Evolutionary conservation across 2,113 vertebrate genomes (phyloP).

Genomic region (Ondatra zibethicus): DNA sequence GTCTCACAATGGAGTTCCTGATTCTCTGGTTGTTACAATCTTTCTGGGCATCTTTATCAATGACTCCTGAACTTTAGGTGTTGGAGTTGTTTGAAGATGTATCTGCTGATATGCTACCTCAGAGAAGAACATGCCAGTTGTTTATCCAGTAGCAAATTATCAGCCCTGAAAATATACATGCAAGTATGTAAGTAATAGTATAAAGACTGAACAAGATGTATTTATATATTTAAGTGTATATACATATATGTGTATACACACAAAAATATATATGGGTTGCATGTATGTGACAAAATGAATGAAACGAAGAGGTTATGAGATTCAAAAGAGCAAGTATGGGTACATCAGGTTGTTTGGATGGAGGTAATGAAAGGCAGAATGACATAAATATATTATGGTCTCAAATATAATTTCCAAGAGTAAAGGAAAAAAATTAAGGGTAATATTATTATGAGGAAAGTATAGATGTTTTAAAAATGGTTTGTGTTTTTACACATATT

Average conservation of each 20-base stretch:
- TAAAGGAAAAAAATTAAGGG: not conserved
- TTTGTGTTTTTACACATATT: not conserved
- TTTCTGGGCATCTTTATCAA: too few relatives aligned
- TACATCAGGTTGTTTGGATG: not conserved
- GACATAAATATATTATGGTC: not conserved
- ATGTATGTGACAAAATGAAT: too few relatives aligned
- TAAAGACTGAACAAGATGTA: too few relatives aligned
- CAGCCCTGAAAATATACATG: not conserved
- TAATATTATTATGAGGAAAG: not conserved
- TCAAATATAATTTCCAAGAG: not conserved
- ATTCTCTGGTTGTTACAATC: not conserved
- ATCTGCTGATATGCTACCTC: not conserved
- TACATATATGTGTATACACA: too few relatives aligned
- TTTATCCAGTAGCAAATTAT: not conserved
- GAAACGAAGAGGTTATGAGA: too few relatives aligned
- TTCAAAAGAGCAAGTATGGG: not conserved
- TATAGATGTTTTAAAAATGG: not conserved
- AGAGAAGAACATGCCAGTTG: not conserved
- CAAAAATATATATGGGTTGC: too few relatives aligned
- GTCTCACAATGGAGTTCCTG: not conserved
- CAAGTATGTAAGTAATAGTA: not conserved
- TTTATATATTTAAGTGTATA: too few relatives aligned
- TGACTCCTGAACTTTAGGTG: too few relatives aligned
- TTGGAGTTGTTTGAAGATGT: not conserved
- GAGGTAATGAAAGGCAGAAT: not conserved